phyloP scores from a whole-genome alignment of 2,797 vertebrate genomes.

The Pithecia hirsuta region DNA sequence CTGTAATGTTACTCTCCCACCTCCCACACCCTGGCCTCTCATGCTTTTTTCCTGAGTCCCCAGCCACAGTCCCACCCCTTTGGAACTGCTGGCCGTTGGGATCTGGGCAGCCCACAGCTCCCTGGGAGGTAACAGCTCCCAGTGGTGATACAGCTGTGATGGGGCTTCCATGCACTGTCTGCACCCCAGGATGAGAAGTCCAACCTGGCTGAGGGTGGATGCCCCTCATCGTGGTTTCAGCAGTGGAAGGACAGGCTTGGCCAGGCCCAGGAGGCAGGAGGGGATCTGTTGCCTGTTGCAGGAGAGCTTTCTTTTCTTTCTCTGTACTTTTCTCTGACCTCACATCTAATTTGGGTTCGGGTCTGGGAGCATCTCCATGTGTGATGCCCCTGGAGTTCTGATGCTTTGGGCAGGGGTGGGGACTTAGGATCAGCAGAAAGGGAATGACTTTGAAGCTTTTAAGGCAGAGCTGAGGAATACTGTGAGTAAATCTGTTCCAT shows the following conservation, averaged over 20 bases:
- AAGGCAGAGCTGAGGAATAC: neutral
- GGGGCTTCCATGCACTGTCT: accelerated
- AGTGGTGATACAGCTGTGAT: accelerated
- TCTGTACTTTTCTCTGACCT: neutral
- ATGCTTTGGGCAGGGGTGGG: neutral
- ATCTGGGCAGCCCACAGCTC: accelerated
- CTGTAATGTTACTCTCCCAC: no score
- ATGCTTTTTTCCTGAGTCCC: neutral
- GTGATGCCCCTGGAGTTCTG: neutral
- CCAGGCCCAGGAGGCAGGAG: neutral
- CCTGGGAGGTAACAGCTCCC: accelerated
- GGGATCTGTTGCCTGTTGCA: neutral
- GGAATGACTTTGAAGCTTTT: neutral
- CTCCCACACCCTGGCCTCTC: neutral
- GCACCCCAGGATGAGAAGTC: no score
- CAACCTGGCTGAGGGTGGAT: neutral
- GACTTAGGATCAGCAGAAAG: neutral
- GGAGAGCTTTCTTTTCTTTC: neutral
- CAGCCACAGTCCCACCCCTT: neutral
- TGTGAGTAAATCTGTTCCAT: neutral
- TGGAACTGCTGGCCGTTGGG: neutral
- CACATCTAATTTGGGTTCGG: neutral
- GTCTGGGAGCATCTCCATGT: neutral
- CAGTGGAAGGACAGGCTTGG: neutral
- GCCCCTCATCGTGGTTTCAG: neutral